Percentiles rank a stretch among this genome's conserved stretches.
Evolutionary conservation across 2,888 invertebrate genomes (phyloP).

Genomic region (Dryomyza anilis): DNA sequence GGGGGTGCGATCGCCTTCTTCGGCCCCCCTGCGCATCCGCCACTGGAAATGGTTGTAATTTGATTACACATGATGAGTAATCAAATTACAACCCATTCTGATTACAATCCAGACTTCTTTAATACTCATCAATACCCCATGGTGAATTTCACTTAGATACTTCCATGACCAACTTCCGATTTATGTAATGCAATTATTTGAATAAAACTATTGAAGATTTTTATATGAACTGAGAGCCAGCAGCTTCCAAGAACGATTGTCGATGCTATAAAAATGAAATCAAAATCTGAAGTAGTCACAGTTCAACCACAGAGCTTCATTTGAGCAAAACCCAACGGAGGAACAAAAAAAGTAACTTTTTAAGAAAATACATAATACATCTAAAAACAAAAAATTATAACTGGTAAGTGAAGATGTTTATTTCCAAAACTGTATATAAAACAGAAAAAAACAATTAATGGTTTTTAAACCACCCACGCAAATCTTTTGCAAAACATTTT

Average conservation of each 20-base stretch:
- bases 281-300: not conserved
- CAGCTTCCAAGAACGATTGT: not conserved
- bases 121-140: too few species aligned
- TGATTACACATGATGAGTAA: too few species aligned
- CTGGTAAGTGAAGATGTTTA: constrained; percentile 5
- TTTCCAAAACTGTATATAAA: too few species aligned
- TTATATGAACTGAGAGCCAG: not conserved
- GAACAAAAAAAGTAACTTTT: not conserved
- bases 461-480: too few species aligned
- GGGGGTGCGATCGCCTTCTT: too few species aligned
- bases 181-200: not conserved
- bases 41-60: too few species aligned
- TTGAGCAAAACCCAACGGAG: not conserved
- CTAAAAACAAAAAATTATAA: not conserved
- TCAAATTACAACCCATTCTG: too few species aligned
- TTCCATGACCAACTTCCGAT: constrained; percentile 1
- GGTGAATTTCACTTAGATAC: constrained; percentile 9
- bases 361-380: not conserved
- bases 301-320: not conserved
- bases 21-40: too few species aligned
- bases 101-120: too few species aligned
- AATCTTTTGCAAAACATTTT: too few species aligned
- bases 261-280: constrained; percentile 7
- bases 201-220: not conserved
- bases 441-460: too few species aligned